A percentile compares a stretch with the other conserved stretches of the same genome.
Evolutionary conservation across 1,140 invertebrate species (phyloP).

Genomic region (Drosophila obscura): DNA sequence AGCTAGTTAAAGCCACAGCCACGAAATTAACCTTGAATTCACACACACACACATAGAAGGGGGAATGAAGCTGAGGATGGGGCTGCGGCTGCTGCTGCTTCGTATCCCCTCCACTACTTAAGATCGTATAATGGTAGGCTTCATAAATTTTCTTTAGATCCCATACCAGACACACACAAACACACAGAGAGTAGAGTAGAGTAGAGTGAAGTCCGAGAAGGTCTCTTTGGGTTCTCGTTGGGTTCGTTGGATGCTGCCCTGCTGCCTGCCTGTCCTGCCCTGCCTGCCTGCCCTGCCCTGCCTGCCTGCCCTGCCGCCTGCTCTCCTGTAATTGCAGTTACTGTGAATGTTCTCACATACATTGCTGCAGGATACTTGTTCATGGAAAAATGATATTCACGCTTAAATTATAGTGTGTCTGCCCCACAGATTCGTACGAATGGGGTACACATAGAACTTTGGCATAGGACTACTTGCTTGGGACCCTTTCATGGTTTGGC

Average conservation of each 20-base stretch:
- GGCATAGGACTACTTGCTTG: neutral
- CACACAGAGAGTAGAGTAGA: neutral
- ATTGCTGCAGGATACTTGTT: constrained; percentile 81
- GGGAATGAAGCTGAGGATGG: constrained; percentile 2
- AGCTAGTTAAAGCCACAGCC: constrained; percentile 71
- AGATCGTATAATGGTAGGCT: constrained; percentile 76
- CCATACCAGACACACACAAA: constrained; percentile 33
- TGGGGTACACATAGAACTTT: constrained; percentile 2
- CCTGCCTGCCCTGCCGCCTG: neutral
- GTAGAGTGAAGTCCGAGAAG: constrained; percentile 15
- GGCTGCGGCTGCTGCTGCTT: constrained; percentile 14
- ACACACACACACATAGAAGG: constrained; percentile 41
- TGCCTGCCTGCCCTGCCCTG: too few species aligned
- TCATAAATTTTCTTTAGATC: constrained; percentile 81
- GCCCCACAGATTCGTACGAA: constrained; percentile 45
- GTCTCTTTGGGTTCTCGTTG: constrained; percentile 26
- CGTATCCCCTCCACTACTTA: constrained; percentile 63
- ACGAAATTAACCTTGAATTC: constrained; percentile 81
- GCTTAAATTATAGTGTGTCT: constrained; percentile 80
- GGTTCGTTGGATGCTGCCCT: constrained; percentile 9
- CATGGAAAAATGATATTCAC: constrained; percentile 83
- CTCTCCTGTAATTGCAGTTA: constrained; percentile 74
- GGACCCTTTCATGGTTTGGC: constrained; percentile 6
- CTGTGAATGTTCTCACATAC: constrained; percentile 81
- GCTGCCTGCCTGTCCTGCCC: neutral